Percentiles rank a stretch among this genome's conserved stretches.
Evolutionary conservation across 2,888 invertebrate species (phyloP).

Genomic region (Andrena marginata): DNA sequence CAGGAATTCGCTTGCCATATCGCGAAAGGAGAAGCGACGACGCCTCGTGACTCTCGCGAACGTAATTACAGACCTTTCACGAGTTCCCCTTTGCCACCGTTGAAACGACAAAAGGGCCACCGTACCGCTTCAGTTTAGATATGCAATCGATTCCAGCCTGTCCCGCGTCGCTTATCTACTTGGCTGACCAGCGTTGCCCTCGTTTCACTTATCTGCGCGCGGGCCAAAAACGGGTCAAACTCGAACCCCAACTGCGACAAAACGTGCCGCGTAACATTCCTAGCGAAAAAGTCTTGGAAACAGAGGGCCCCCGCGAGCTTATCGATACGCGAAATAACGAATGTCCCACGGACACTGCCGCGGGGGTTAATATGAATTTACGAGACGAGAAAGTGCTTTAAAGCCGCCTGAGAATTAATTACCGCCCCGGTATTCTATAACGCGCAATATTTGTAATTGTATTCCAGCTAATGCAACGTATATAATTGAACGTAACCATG

Average conservation of each 20-base stretch:
- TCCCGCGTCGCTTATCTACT: constrained; percentile 67
- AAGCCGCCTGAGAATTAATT: constrained; percentile 41
- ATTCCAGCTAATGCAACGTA: constrained; percentile 34
- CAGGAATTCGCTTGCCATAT: too few species aligned
- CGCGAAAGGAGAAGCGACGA: too few species aligned
- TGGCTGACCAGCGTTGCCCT: constrained; percentile 63
- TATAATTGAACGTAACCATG: constrained; percentile 50
- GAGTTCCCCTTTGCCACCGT: not conserved
- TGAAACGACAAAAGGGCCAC: constrained; percentile 40
- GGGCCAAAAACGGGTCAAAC: constrained; percentile 22
- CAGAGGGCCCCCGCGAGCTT: not conserved
- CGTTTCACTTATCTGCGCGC: constrained; percentile 68
- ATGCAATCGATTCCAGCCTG: constrained; percentile 41
- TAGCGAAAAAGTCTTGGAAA: not conserved
- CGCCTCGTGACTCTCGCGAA: not conserved
- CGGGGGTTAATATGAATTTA: constrained; percentile 10
- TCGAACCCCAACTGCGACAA: constrained; percentile 12
- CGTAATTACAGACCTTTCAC: constrained; percentile 39
- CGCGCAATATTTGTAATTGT: constrained; percentile 46
- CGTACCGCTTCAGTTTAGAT: constrained; percentile 41
- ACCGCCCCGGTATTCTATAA: constrained; percentile 26
- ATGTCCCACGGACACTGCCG: not conserved
- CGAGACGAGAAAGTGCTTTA: constrained; percentile 17
- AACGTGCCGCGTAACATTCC: not conserved
- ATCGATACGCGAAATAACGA: not conserved